Conservation (phyloP, 2,113 vertebrate species). For the Calyptommatus sinebrachiatus region DNA sequence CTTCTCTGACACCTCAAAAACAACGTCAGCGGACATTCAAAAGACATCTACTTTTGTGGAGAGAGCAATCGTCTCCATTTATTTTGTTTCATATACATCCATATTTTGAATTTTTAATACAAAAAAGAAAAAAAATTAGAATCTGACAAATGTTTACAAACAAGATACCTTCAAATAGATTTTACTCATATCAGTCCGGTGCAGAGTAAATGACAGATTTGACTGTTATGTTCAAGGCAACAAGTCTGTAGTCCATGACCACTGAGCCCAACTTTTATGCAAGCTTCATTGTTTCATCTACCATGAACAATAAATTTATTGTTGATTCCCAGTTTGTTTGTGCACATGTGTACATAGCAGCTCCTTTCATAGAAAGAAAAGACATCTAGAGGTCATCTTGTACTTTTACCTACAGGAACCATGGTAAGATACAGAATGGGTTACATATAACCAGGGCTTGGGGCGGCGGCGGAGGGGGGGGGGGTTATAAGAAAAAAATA, state of each 20-base stretch:
- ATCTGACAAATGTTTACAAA: constrained; percentile 95
- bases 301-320: constrained; percentile 75
- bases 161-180: constrained; percentile 91
- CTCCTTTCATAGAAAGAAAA: constrained; percentile 89
- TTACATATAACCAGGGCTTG: constrained; percentile 76
- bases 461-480: too few species aligned
- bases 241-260: constrained; percentile 75
- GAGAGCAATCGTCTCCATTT: constrained; percentile 82
- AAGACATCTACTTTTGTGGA: constrained; percentile 74
- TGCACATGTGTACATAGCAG: constrained; percentile 82
- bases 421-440: constrained; percentile 81
- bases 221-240: constrained; percentile 76
- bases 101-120: constrained; percentile 85
- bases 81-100: constrained; percentile 87
- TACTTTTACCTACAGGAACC: constrained; percentile 84
- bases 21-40: constrained; percentile 66
- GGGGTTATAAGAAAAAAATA: constrained; percentile 81
- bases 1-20: constrained; percentile 49
- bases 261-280: constrained; percentile 69
- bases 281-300: constrained; percentile 72
- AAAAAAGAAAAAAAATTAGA: constrained; percentile 84
- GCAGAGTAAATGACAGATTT: constrained; percentile 77
- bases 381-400: constrained; percentile 79
- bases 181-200: constrained; percentile 81
- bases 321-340: constrained; percentile 80